Base-by-base conservation (phyloP, 2,113 vertebrate species). In the Amblyopsis rosae region DNA sequence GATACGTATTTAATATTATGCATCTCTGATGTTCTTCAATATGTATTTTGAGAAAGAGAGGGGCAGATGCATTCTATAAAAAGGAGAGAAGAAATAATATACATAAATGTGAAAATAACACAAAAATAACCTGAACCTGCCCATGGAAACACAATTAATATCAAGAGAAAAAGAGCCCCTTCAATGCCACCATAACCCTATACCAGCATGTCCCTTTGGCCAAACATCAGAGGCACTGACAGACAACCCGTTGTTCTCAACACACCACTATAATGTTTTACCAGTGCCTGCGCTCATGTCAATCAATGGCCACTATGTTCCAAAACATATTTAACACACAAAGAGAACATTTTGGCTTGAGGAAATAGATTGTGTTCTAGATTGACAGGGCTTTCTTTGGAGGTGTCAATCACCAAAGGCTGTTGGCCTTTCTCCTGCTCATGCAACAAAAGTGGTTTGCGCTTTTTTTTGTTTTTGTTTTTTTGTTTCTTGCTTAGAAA, bases 321-420 rank as follows among this genome's bases (percentile, higher is more conserved):
- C 83, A 89, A 90, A 92, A 93, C 93, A 94, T 92, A 93, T 93
- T 93, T 92, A 93, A 94, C 2, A 82, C 89, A 90, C 87, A 93
- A 91, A 89, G 89, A 91, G 91, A 93, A 90, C 82, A 89, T 80
- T 90, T 94, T 92, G 89, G 88, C 92, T 91, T 49, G 84, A 90
- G 92, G 91, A 90, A 90, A 93, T 92, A 81, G 84, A 85, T 86
- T 82, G 77, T 79, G 72, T 17, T n/a, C 3, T 51, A 81, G 84
- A 89, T 82, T 86, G 87, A 79, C 83, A 81, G 75, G 76, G 62
- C 79, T 75, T 75, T 88, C 75, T 82, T 70, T 79, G 83, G 63
- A 82, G 69, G 70, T 82, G 85, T 89, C 86, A 86, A 69, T 88
- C 90, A 89, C 77, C 69, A 62, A 72, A 82, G 76, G 70, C 65